A percentile compares a stretch with the other conserved stretches of the same genome.
Evolutionary conservation across 2,113 vertebrate species (phyloP).

Genomic region (Heptranchias perlo): DNA sequence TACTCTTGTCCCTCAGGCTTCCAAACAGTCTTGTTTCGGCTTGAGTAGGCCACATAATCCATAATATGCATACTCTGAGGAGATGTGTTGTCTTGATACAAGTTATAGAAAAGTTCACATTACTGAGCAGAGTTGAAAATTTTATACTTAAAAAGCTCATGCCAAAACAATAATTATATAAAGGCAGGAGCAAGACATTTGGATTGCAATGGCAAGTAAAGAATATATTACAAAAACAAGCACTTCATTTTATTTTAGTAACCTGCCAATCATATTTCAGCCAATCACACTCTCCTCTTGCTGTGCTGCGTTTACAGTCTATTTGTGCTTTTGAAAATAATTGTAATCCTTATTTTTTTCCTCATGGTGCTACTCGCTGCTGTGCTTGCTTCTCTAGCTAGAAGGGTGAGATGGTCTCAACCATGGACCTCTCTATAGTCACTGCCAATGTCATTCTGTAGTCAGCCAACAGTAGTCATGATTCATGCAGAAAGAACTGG

Average conservation of each 20-base stretch:
- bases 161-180: background rate
- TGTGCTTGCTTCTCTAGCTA: background rate
- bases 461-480: conserved; percentile 23
- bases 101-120: background rate
- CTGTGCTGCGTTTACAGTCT: background rate
- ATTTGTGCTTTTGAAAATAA: background rate
- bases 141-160: background rate
- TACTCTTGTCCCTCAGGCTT: background rate
- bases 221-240: background rate
- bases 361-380: background rate
- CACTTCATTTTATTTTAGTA: background rate
- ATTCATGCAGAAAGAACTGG: background rate
- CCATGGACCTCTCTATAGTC: background rate
- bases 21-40: background rate
- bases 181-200: too few relatives aligned
- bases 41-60: background rate
- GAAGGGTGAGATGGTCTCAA: background rate
- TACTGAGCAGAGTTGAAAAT: background rate
- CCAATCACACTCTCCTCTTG: background rate
- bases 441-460: background rate
- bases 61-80: background rate
- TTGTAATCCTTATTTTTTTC: background rate
- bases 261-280: background rate
- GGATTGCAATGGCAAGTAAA: background rate
- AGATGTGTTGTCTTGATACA: background rate